Evolutionary conservation across 1,140 invertebrate genomes (phyloP).

Genomic region (Hyles vespertilio): DNA sequence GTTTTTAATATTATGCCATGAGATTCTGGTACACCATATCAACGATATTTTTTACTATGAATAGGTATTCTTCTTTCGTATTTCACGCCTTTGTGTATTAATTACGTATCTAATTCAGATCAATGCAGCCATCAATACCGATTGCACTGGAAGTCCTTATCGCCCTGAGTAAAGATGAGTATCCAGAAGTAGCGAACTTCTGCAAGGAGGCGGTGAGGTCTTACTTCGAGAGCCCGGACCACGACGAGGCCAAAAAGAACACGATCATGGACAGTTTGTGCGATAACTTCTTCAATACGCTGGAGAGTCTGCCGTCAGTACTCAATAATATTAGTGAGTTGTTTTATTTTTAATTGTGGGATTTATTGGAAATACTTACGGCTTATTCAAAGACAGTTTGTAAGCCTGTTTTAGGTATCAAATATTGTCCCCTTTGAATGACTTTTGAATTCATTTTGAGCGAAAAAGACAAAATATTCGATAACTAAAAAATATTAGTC

Average conservation of each 20-base stretch:
- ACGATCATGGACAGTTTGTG: conserved; percentile 74
- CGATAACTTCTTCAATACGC: conserved; percentile 76
- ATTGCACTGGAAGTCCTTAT: conserved; percentile 78
- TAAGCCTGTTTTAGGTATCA: too few relatives aligned
- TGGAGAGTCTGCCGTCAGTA: conserved; percentile 76
- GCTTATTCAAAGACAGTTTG: too few relatives aligned
- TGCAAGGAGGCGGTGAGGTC: conserved; percentile 50
- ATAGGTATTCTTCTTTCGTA: too few relatives aligned
- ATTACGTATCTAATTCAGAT: conserved; percentile 52
- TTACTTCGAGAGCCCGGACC: conserved; percentile 55
- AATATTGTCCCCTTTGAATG: too few relatives aligned
- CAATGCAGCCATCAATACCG: conserved; percentile 75
- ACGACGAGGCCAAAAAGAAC: conserved; percentile 33
- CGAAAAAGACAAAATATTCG: too few relatives aligned
- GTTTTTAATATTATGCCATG: too few relatives aligned
- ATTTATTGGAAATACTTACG: too few relatives aligned
- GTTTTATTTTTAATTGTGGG: background rate
- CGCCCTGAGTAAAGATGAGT: conserved; percentile 77
- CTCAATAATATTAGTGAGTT: conserved; percentile 78
- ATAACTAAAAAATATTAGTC: too few relatives aligned
- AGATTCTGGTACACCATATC: too few relatives aligned
- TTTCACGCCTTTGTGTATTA: background rate
- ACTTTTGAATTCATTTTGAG: too few relatives aligned
- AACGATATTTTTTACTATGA: too few relatives aligned
- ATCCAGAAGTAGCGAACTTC: conserved; percentile 60